A percentile compares a stretch with the other conserved stretches of the same genome.
phyloP scores from a whole-genome alignment of 2,113 vertebrate genomes.

The Dipodomys spectabilis region DNA sequence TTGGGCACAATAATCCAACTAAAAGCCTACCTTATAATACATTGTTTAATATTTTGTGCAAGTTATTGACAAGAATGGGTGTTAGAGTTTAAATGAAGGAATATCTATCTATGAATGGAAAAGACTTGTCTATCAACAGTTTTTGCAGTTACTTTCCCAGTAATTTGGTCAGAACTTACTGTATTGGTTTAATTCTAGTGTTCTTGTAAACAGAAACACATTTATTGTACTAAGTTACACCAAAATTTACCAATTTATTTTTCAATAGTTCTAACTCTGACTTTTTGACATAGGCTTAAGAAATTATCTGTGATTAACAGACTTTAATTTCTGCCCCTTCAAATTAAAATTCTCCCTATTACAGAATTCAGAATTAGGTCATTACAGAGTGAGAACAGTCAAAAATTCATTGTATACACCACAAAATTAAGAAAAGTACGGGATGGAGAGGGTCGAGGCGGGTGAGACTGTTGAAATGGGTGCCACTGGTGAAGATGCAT shows the following conservation, averaged over 20 bases:
- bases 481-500: too few species aligned
- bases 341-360: slow-evolving; percentile 1
- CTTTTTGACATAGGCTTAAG: slow-evolving; percentile 36
- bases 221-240: background rate
- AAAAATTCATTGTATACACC: too few species aligned
- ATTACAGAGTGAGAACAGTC: background rate
- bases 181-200: background rate
- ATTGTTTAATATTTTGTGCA: background rate
- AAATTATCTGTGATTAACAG: background rate
- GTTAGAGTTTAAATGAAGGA: too few species aligned
- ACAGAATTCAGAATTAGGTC: background rate
- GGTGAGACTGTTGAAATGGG: too few species aligned
- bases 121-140: background rate
- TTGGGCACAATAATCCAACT: background rate
- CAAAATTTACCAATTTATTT: background rate
- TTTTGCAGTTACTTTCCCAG: background rate
- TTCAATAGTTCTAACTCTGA: slow-evolving; percentile 14
- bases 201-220: background rate
- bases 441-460: too few species aligned
- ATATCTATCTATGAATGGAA: background rate
- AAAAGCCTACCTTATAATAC: background rate
- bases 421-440: too few species aligned
- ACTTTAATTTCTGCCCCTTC: slow-evolving; percentile 15
- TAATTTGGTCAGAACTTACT: background rate
- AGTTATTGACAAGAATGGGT: background rate